Conservation (phyloP, 2,113 vertebrate species). For the Microtus pennsylvanicus region DNA sequence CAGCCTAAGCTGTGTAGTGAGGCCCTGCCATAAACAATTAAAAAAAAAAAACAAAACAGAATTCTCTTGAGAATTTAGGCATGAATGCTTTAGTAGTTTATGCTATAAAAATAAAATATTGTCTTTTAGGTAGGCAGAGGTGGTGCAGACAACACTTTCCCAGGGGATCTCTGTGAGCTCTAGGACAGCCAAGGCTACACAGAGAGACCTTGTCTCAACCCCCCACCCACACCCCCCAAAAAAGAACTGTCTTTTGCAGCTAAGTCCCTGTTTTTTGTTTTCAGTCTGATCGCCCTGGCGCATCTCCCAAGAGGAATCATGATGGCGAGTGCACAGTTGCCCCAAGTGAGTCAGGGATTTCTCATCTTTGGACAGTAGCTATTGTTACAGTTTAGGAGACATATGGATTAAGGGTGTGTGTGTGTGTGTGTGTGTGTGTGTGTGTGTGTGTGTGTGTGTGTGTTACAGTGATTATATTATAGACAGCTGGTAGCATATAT, state of each 20-base stretch:
- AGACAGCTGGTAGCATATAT: neutral
- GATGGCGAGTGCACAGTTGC: constrained; percentile 92
- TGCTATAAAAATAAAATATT: constrained; percentile 33
- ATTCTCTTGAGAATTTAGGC: neutral
- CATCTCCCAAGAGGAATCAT: constrained; percentile 95
- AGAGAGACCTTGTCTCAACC: neutral
- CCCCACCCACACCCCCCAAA: neutral
- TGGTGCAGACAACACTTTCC: neutral
- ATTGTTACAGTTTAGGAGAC: neutral
- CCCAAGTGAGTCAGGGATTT: constrained; percentile 87
- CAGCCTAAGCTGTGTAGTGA: neutral
- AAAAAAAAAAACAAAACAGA: neutral
- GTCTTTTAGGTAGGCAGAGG: neutral
- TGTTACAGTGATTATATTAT: neutral
- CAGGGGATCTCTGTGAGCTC: neutral
- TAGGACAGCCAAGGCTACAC: neutral
- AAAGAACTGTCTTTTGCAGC: neutral
- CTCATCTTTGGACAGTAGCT: neutral
- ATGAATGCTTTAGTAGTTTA: constrained; percentile 13
- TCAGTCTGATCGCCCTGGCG: constrained; percentile 94
- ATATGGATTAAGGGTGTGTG: neutral
- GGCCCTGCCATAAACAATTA: neutral
- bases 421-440: neutral
- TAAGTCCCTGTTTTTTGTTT: constrained; percentile 60
- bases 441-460: neutral